Base-by-base conservation (phyloP, 2,888 invertebrate species). In the Dioctria linearis region DNA sequence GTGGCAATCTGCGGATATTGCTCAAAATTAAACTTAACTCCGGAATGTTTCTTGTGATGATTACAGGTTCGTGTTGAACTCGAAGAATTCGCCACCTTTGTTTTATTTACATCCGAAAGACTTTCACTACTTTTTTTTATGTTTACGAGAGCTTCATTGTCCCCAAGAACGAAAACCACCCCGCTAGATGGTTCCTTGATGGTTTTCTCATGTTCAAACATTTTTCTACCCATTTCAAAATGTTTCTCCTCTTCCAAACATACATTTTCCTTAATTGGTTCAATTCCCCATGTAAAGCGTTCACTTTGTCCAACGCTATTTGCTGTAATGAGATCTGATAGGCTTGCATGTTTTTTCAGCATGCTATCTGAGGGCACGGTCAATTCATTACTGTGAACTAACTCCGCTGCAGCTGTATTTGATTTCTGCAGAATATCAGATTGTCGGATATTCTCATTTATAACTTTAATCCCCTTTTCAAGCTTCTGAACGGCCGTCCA, bases 1-100 rank as follows among this genome's bases (percentile, higher is more conserved):
- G 92, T 92, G 84, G 93, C 93, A 87, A 93, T 93, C 87, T 93
- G 93, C 46, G 93, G 93, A 89, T 93, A 93, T 88, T 93, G 93
- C 87, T 93, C 92, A 86, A 94, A 93, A 87, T 93, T 93, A 86
- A 94, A 94, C 88, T 93, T 94, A 87, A 93, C 92, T 85, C 93
- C 93, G 87, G 93, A 92, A 91, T 93, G 92, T 90, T 91, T 91
- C 85, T 92, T 92, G 85, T 90, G 90, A 90, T 90, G 66, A 39
- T 46, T 59, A 85, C 76, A 86, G 79, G 86, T 86, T 80, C 86
- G 87, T 43, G 84, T 82, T 11, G 76, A 61, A 49, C 49, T 63
- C 1, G 80, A 43, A 2, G 67, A 83, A 54, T 84, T 67, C 6
- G 43, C 13, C 9, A 9, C 9, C 49, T 59, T 63, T 25, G 25